A percentile compares a stretch with the other conserved stretches of the same genome.
phyloP scores from a whole-genome alignment of 1,140 invertebrate species.

The Asobara japonica region DNA sequence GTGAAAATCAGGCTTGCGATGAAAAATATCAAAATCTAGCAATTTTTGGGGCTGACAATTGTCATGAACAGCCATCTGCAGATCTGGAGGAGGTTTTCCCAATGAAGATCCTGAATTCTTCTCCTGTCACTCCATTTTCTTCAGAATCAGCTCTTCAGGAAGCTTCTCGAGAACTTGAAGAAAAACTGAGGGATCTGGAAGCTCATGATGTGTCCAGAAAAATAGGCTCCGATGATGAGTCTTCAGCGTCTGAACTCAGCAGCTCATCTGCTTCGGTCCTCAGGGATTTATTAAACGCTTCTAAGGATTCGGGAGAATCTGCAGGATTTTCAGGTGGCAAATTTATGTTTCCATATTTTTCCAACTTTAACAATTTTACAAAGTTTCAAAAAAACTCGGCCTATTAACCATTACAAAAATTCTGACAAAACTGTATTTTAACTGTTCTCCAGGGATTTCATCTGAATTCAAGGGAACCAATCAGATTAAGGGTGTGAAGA shows the following conservation, averaged over 20 bases:
- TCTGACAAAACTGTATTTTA: too few relatives aligned
- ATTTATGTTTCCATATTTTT: too few relatives aligned
- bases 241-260: background rate
- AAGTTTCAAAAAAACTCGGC: too few relatives aligned
- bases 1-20: too few relatives aligned
- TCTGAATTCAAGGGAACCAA: background rate
- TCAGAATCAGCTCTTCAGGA: background rate
- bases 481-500: background rate
- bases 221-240: background rate
- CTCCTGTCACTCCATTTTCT: background rate
- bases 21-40: too few relatives aligned
- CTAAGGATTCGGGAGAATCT: too few relatives aligned
- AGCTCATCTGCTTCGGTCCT: background rate
- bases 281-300: background rate
- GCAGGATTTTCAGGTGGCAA: too few relatives aligned
- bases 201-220: background rate
- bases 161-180: background rate
- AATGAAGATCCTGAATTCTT: background rate
- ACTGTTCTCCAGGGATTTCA: background rate
- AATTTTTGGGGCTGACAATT: too few relatives aligned
- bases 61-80: too few relatives aligned
- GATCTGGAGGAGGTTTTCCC: background rate
- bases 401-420: too few relatives aligned
- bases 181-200: background rate
- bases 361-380: too few relatives aligned